Conservation (phyloP, 2,888 invertebrate genomes). For the Oligia fasciuncula region DNA sequence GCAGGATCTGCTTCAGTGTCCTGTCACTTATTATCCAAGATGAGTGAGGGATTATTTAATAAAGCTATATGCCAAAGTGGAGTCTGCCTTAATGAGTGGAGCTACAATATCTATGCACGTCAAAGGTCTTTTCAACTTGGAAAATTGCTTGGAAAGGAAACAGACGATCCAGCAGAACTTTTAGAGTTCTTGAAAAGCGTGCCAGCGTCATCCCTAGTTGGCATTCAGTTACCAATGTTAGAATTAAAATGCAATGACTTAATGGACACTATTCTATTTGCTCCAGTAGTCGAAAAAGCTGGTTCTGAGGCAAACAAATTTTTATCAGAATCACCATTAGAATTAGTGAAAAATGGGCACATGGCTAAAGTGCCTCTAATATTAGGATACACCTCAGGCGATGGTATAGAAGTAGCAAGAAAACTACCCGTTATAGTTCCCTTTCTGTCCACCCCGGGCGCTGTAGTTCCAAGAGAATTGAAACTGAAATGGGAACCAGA, state of each 20-base stretch:
- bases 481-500: slow-evolving; percentile 78
- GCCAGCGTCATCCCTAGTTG: slow-evolving; percentile 78
- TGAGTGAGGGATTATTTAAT: slow-evolving; percentile 84
- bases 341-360: slow-evolving; percentile 75
- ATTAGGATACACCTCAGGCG: slow-evolving; percentile 84
- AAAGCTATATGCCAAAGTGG: slow-evolving; percentile 89
- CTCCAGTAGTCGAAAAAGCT: slow-evolving; percentile 84
- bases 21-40: slow-evolving; percentile 82
- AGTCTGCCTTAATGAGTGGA: slow-evolving; percentile 86
- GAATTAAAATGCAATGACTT: slow-evolving; percentile 75
- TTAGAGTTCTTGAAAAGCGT: slow-evolving; percentile 78
- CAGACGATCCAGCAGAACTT: slow-evolving; percentile 80
- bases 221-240: slow-evolving; percentile 79
- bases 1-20: slow-evolving; percentile 85
- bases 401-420: slow-evolving; percentile 85
- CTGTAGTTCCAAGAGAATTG: slow-evolving; percentile 84
- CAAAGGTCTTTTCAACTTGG: slow-evolving; percentile 85
- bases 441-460: slow-evolving; percentile 73
- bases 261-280: slow-evolving; percentile 81
- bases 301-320: slow-evolving; percentile 77
- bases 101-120: slow-evolving; percentile 78
- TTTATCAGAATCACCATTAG: slow-evolving; percentile 75
- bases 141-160: slow-evolving; percentile 82
- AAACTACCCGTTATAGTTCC: slow-evolving; percentile 71
- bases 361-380: slow-evolving; percentile 82